phyloP scores from a whole-genome alignment of 2,113 vertebrate species.

The Chascanopsetta lugubris region DNA sequence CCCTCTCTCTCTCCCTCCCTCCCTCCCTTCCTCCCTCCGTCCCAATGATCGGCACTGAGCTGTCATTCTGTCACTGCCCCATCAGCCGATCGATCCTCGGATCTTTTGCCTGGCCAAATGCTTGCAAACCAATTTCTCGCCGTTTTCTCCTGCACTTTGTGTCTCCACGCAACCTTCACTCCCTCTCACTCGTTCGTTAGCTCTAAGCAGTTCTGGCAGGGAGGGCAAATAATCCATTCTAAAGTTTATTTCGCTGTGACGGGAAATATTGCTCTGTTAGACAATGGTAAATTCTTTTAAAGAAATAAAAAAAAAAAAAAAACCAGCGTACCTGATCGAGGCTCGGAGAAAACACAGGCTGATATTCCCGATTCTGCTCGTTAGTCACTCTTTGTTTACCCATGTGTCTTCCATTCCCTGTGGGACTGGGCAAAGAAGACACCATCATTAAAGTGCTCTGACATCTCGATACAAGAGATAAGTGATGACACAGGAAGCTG shows the following conservation, averaged over 20 bases:
- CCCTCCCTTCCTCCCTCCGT: constrained; percentile 31
- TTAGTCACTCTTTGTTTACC: constrained; percentile 21
- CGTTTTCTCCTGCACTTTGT: constrained; percentile 24
- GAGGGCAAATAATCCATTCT: constrained; percentile 68
- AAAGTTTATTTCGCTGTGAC: constrained; percentile 60
- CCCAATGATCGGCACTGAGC: constrained; percentile 68
- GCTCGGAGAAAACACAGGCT: constrained; percentile 12
- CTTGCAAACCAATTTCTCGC: constrained; percentile 70
- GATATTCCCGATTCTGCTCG: constrained; percentile 31
- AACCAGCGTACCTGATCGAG: not conserved
- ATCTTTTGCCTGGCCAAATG: constrained; percentile 73
- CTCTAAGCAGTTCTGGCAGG: constrained; percentile 62
- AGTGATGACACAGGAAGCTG: not conserved
- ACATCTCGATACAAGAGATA: not conserved
- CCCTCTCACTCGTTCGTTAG: constrained; percentile 36
- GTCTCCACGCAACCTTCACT: not conserved
- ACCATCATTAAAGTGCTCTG: not conserved
- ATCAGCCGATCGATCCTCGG: constrained; percentile 78
- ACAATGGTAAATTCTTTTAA: no score
- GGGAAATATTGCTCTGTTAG: constrained; percentile 54
- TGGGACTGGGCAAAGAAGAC: not conserved
- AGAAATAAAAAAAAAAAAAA: no score
- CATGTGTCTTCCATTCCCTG: constrained; percentile 6
- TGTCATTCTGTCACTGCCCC: constrained; percentile 78
- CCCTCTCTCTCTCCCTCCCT: constrained; percentile 8